Conservation (phyloP, 2,113 vertebrate genomes). For the Apteryx owenii region DNA sequence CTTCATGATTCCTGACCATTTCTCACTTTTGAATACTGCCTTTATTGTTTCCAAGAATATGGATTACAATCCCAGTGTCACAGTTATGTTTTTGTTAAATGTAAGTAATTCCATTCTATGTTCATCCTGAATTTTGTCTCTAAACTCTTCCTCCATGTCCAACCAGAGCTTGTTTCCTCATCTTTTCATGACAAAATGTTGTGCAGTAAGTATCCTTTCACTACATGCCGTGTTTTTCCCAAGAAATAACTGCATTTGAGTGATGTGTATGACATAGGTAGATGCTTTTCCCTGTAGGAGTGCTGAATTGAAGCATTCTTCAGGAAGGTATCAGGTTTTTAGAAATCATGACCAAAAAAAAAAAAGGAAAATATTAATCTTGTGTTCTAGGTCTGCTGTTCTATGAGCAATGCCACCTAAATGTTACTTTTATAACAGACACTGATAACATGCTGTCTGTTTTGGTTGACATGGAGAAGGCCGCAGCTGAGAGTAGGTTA, state of each 20-base stretch:
- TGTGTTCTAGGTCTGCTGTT: background rate
- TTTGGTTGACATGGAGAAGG: background rate
- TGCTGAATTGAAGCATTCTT: background rate
- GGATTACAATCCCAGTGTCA: background rate
- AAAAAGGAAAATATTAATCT: background rate
- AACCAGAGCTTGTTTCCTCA: background rate
- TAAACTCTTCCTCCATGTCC: background rate
- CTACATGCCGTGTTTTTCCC: background rate
- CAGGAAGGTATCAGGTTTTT: background rate
- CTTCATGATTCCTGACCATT: background rate
- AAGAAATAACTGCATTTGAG: background rate
- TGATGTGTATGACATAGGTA: background rate
- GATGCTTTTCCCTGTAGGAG: background rate
- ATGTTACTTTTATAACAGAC: background rate
- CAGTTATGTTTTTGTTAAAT: background rate
- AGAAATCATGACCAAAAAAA: background rate
- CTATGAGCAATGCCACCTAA: background rate
- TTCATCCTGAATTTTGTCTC: background rate
- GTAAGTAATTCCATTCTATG: background rate
- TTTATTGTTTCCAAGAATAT: background rate
- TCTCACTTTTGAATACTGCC: background rate
- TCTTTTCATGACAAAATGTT: background rate
- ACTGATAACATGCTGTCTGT: background rate
- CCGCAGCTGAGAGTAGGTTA: background rate
- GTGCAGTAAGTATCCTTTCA: background rate